These are phyloP conservation scores for Lipophrys pholis DNA, from an alignment of 2,113 vertebrate species.

Conservation along the genomic window DNA sequence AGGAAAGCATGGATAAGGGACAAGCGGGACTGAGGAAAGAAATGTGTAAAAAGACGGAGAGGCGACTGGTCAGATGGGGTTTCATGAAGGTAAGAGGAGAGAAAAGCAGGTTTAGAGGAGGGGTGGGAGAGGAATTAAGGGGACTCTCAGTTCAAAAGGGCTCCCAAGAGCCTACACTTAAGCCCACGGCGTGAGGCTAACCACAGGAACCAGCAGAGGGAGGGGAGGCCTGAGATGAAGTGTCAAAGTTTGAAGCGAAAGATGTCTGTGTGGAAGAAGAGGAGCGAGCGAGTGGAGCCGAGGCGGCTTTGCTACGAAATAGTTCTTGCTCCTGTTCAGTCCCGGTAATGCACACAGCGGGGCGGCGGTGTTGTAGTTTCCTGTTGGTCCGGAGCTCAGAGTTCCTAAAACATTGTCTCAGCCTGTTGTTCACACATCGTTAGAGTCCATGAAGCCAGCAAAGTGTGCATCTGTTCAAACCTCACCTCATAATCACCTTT, in stretches of 20 bases:
- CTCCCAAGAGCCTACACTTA: slow-evolving; percentile 62
- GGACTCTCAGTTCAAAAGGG: slow-evolving; percentile 63
- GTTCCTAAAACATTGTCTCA: slow-evolving; percentile 40
- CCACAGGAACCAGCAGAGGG: slow-evolving; percentile 57
- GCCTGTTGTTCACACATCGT: slow-evolving; percentile 54
- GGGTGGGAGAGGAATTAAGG: slow-evolving; percentile 55
- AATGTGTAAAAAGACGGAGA: slow-evolving; percentile 9
- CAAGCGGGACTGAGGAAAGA: background rate
- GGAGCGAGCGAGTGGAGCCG: background rate
- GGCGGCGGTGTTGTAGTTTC: slow-evolving; percentile 21
- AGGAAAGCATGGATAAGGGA: slow-evolving; percentile 29
- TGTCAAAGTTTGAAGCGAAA: slow-evolving; percentile 46
- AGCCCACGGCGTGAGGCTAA: slow-evolving; percentile 67
- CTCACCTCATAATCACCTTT: slow-evolving; percentile 1
- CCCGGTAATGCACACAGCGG: slow-evolving; percentile 23
- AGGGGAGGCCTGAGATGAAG: slow-evolving; percentile 28
- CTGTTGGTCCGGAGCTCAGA: slow-evolving; percentile 20
- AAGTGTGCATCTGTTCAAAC: slow-evolving; percentile 37
- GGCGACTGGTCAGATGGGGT: slow-evolving; percentile 31
- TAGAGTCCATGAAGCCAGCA: slow-evolving; percentile 20
- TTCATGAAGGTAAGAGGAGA: slow-evolving; percentile 49
- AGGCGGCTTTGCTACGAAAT: slow-evolving; percentile 12
- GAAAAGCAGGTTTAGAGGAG: slow-evolving; percentile 13
- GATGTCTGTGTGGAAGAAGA: slow-evolving; percentile 24
- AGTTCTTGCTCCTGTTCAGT: background rate